phyloP scores from a whole-genome alignment of 2,888 invertebrate genomes.

The Ichneumon xanthorius region DNA sequence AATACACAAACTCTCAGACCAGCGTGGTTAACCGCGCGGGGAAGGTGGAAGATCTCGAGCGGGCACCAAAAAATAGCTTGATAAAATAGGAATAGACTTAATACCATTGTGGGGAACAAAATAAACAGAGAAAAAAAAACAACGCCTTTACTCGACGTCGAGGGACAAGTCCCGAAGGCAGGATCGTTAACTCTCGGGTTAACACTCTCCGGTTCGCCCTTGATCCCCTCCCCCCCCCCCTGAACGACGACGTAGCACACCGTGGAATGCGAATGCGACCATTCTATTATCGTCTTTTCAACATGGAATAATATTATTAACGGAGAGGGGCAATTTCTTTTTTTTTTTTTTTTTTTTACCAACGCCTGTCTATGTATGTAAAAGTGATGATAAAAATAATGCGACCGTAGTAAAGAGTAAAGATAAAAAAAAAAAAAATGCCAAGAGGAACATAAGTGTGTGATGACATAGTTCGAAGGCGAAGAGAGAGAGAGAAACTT shows the following conservation, averaged over 20 bases:
- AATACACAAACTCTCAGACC: conserved; percentile 65
- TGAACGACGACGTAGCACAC: conserved; percentile 23
- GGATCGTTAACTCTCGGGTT: conserved; percentile 50
- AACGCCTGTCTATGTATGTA: background rate
- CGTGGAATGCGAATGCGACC: conserved; percentile 65
- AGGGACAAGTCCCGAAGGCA: conserved; percentile 10
- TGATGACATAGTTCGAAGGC: too few species aligned
- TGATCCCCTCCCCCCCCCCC: conserved; percentile 10
- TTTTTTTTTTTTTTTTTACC: conserved; percentile 33
- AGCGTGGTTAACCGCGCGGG: conserved; percentile 25
- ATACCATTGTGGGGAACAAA: background rate
- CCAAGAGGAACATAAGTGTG: too few species aligned
- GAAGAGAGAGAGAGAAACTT: too few species aligned
- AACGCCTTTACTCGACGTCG: conserved; percentile 10
- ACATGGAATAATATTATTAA: conserved; percentile 31
- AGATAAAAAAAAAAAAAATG: too few species aligned
- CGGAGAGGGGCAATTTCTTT: conserved; percentile 19
- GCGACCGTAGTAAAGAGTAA: background rate
- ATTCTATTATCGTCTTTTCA: conserved; percentile 48
- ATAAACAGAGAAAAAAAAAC: background rate
- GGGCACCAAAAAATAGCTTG: background rate
- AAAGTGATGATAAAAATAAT: conserved; percentile 16
- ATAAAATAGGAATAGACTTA: conserved; percentile 12
- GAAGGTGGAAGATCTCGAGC: conserved; percentile 21
- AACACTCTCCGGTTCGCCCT: conserved; percentile 15